Percentiles rank a stretch among this genome's conserved stretches.
These are phyloP conservation scores for Caligus rogercresseyi DNA, from an alignment of 1,140 invertebrate genomes.

Conservation along the genomic window DNA sequence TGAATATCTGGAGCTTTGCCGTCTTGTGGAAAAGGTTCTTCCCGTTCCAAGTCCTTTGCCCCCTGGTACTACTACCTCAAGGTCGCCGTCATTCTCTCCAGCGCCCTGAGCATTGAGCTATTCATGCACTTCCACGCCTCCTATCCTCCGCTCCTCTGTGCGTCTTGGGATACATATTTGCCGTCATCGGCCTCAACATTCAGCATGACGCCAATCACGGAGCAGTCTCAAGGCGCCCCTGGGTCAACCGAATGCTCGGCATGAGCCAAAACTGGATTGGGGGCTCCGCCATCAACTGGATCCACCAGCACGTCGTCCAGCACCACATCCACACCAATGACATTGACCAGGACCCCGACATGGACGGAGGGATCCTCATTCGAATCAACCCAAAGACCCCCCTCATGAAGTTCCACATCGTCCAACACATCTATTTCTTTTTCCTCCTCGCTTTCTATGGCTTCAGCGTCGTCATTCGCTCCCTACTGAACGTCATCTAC, in stretches of 20 bases:
- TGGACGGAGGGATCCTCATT: conserved; percentile 5
- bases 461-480: conserved; percentile 2
- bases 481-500: neutral
- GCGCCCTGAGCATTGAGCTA: neutral
- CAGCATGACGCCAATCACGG: conserved; percentile 21
- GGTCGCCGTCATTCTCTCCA: neutral
- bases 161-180: neutral
- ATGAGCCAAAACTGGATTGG: conserved; percentile 20
- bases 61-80: conserved; percentile 17
- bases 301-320: conserved; percentile 18
- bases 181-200: conserved; percentile 17
- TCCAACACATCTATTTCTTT: conserved; percentile 16
- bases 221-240: conserved; percentile 7
- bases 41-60: conserved; percentile 10
- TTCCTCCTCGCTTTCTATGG: conserved; percentile 16
- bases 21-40: neutral
- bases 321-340: conserved; percentile 21
- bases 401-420: conserved; percentile 4
- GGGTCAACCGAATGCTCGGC: conserved; percentile 9
- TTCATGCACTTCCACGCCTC: neutral
- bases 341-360: conserved; percentile 14
- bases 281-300: conserved; percentile 16
- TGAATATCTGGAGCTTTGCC: neutral
- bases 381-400: conserved; percentile 9
- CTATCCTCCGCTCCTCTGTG: neutral